Conservation (phyloP, 2,888 invertebrate species). For the Luffia ferchaultella region DNA sequence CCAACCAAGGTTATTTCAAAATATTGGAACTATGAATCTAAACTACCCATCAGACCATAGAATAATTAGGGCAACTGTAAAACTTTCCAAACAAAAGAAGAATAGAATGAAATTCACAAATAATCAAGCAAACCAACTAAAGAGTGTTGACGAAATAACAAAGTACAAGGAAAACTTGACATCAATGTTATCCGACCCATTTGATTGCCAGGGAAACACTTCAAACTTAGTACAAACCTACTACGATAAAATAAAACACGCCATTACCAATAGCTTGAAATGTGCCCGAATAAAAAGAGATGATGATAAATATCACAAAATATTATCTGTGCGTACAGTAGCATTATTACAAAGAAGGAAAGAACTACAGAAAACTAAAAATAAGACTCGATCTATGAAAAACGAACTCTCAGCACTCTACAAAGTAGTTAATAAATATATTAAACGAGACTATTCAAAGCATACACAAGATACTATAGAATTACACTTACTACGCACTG, state of each 20-base stretch:
- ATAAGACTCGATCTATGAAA: background rate
- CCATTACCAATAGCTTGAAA: background rate
- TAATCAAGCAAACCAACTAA: slow-evolving; percentile 6
- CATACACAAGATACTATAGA: background rate
- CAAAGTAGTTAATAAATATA: background rate
- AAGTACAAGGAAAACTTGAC: slow-evolving; percentile 1
- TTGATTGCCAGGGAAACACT: background rate
- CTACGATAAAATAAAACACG: background rate
- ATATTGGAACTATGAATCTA: slow-evolving; percentile 4
- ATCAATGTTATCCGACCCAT: background rate
- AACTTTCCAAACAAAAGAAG: slow-evolving; percentile 6
- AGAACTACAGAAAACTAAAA: background rate
- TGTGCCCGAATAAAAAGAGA: background rate
- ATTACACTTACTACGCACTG: background rate
- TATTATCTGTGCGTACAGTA: background rate
- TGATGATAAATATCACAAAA: background rate
- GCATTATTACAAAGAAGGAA: background rate
- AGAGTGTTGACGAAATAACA: background rate
- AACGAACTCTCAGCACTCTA: background rate
- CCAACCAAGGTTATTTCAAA: slow-evolving; percentile 1
- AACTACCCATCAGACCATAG: slow-evolving; percentile 5
- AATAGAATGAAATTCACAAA: slow-evolving; percentile 6
- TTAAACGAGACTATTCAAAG: background rate
- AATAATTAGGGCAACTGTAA: background rate
- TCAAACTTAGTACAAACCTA: background rate